phyloP scores from a whole-genome alignment of 1,140 invertebrate genomes.

The Apolygus lucorum region DNA sequence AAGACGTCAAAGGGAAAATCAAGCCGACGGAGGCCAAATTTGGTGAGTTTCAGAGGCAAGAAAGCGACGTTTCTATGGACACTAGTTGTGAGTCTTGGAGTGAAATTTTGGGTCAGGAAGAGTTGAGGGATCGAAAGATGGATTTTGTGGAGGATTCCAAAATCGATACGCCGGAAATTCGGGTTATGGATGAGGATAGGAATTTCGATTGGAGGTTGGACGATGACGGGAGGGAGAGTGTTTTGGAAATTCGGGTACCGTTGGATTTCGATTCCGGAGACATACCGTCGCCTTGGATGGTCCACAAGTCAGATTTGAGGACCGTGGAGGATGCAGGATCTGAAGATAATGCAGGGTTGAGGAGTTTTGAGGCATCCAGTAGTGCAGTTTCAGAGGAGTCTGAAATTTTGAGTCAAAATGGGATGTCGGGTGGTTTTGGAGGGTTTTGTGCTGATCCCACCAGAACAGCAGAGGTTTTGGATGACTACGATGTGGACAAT shows the following conservation, averaged over 20 bases:
- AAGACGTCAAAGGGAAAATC: slow-evolving; percentile 2
- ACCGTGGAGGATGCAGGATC: neutral
- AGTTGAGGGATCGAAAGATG: neutral
- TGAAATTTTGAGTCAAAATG: no score
- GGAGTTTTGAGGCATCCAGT: no score
- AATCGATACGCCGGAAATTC: neutral
- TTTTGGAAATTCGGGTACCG: neutral
- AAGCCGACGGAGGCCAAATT: neutral
- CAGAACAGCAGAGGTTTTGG: neutral
- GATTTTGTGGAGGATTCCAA: neutral
- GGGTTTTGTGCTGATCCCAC: no score
- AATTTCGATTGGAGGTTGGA: neutral
- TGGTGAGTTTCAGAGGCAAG: neutral
- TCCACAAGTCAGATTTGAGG: neutral
- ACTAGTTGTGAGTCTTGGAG: no score
- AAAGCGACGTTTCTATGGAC: neutral
- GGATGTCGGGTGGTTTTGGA: no score
- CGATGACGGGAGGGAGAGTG: neutral
- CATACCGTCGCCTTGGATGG: neutral
- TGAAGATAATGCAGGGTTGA: neutral
- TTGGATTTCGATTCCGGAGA: neutral
- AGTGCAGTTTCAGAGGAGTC: no score
- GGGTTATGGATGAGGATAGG: neutral
- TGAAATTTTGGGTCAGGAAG: neutral
- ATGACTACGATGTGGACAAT: neutral